Percentiles rank a stretch among this genome's conserved stretches.
Evolutionary conservation across 23 tunicate species (phyloP).

Genomic region (Trididemnum nubilum): DNA sequence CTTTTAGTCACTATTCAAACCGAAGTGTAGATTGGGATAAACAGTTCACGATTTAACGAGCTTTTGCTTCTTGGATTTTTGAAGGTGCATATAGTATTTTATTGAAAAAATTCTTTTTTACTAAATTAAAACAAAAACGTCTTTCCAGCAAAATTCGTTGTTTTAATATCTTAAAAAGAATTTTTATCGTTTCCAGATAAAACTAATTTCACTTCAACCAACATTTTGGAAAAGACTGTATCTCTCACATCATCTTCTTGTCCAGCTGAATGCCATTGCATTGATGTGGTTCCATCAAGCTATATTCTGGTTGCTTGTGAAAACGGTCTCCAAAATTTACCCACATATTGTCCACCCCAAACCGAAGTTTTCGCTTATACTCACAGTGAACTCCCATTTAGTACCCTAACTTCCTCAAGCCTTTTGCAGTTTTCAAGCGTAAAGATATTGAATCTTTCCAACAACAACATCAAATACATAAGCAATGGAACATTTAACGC

Average conservation of each 20-base stretch:
- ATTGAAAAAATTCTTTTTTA: no score
- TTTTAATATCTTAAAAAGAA: no score
- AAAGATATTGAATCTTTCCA: background rate
- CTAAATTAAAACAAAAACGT: no score
- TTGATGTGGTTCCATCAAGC: background rate
- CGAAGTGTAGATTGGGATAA: no score
- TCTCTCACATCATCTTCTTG: background rate
- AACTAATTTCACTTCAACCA: no score
- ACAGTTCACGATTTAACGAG: no score
- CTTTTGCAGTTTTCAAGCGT: background rate
- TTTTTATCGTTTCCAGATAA: background rate
- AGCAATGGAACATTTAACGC: constrained; percentile 2
- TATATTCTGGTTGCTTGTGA: background rate
- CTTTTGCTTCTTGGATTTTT: no score
- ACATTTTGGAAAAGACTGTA: no score
- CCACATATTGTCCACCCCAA: background rate
- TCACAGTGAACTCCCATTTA: background rate
- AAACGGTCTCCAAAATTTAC: background rate
- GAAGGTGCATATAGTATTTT: no score
- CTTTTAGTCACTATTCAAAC: no score
- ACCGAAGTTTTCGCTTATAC: background rate
- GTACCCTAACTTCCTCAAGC: background rate
- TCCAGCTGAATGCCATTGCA: background rate
- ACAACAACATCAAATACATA: constrained; percentile 15
- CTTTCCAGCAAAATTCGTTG: no score